Base-by-base conservation (phyloP, 2,888 invertebrate species). In the Euphydryas editha region DNA sequence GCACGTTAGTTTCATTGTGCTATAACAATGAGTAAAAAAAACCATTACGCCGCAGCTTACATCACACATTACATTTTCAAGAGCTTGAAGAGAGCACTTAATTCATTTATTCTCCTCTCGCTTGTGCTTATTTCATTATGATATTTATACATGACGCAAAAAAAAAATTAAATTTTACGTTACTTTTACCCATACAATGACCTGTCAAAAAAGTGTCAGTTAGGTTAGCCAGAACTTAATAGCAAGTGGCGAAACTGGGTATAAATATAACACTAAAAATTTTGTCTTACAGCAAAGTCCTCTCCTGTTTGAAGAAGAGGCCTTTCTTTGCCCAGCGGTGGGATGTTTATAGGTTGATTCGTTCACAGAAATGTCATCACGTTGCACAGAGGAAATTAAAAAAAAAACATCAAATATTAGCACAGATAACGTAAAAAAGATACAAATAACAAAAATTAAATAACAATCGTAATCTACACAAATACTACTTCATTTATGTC, bases 401-500 rank as follows among this genome's bases (percentile, higher is more conserved):
- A n/a, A n/a, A n/a, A n/a, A n/a, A n/a, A n/a, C n/a, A n/a, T n/a
- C 17, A 1, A 46, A 3, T 46, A 17, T 18, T 46, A 46, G 18
- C 46, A 18, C 10, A 18, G 17, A 4, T 46, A 18, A 10, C 18
- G 46, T 18, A 17, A 8, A 18, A 17, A 21, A n/a, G n/a, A n/a
- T n/a, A n/a, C n/a, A n/a, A n/a, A n/a, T n/a, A n/a, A n/a, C n/a
- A n/a, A n/a, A n/a, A n/a, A n/a, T n/a, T n/a, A n/a, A n/a, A n/a
- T n/a, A n/a, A n/a, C n/a, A n/a, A 30, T 3, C 30, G 5, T 7
- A 30, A 8, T 8, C 8, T 36, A 36, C 17, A 11, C 3, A 36
- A 11, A 30, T 15, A n/a, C 24, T 51, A n/a, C 42, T 46, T 67
- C 58, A 57, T 62, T 59, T 58, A 58, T 42, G 36, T 21, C 42